Percentiles rank a stretch among this genome's conserved stretches.
phyloP scores from a whole-genome alignment of 2,888 invertebrate species.

The Parelbella ahira region DNA sequence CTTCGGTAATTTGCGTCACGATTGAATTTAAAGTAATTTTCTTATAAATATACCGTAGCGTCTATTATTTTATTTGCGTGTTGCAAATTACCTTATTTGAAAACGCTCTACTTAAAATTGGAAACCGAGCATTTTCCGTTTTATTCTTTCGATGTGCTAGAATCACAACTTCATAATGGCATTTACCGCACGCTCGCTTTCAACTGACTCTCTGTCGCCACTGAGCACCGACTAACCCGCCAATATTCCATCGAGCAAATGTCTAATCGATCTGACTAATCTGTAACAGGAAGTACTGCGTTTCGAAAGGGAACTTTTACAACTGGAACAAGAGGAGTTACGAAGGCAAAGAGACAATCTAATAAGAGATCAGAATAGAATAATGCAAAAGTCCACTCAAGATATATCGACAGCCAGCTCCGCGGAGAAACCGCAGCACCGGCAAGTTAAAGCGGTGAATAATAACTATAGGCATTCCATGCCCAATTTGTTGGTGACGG shows the following conservation, averaged over 20 bases:
- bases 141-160: no score
- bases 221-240: constrained; percentile 28
- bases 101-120: no score
- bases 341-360: constrained; percentile 87
- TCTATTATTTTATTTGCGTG: no score
- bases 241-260: constrained; percentile 2
- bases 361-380: constrained; percentile 83
- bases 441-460: constrained; percentile 35
- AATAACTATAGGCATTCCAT: constrained; percentile 70
- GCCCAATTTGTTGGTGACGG: constrained; percentile 69
- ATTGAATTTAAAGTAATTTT: no score
- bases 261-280: constrained; percentile 21
- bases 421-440: constrained; percentile 57
- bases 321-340: constrained; percentile 88
- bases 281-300: constrained; percentile 84
- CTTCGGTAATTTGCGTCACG: no score
- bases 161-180: constrained; percentile 21
- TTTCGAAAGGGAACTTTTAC: constrained; percentile 88
- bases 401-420: constrained; percentile 73
- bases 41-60: no score
- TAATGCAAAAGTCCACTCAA: constrained; percentile 82
- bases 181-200: constrained; percentile 44
- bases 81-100: no score
- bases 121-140: constrained; percentile 29
- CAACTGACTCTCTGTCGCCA: constrained; percentile 25